phyloP scores from a whole-genome alignment of 2,797 vertebrate species.

The Acanthurus lineatus region DNA sequence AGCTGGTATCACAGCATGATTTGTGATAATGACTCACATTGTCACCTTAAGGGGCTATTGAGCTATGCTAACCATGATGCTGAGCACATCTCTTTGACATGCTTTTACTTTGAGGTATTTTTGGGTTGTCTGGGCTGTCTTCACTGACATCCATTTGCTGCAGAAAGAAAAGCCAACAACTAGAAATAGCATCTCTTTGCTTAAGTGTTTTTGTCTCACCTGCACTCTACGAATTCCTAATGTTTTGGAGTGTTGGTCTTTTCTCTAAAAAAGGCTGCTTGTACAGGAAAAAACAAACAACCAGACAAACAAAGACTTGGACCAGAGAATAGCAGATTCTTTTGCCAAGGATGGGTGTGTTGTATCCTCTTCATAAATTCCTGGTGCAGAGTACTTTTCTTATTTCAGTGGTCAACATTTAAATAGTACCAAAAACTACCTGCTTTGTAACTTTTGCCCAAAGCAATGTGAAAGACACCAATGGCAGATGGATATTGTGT shows the following conservation, averaged over 20 bases:
- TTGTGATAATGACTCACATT: constrained; percentile 64
- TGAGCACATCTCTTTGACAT: constrained; percentile 40
- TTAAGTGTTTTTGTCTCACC: constrained; percentile 69
- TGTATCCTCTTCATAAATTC: constrained; percentile 35
- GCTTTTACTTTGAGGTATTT: constrained; percentile 71
- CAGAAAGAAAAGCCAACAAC: constrained; percentile 56
- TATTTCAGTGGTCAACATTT: constrained; percentile 1
- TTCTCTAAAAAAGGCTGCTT: constrained; percentile 42
- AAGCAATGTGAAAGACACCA: constrained; percentile 17
- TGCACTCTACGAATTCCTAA: constrained; percentile 74
- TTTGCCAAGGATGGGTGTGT: constrained; percentile 33
- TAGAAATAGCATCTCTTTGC: constrained; percentile 74
- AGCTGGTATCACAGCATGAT: constrained; percentile 29
- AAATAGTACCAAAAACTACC: constrained; percentile 19
- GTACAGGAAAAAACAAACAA: constrained; percentile 57
- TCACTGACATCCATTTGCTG: constrained; percentile 72
- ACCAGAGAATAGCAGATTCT: constrained; percentile 29
- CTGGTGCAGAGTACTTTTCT: constrained; percentile 2
- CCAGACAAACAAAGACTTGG: constrained; percentile 22
- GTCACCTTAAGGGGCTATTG: constrained; percentile 51
- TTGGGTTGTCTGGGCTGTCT: constrained; percentile 60
- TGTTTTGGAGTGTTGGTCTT: constrained; percentile 45
- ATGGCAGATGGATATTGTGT: constrained; percentile 4
- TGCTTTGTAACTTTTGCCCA: constrained; percentile 10
- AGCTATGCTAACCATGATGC: constrained; percentile 37